Evolutionary conservation across 2,888 invertebrate species (phyloP).

Genomic region (Agelastica alni): DNA sequence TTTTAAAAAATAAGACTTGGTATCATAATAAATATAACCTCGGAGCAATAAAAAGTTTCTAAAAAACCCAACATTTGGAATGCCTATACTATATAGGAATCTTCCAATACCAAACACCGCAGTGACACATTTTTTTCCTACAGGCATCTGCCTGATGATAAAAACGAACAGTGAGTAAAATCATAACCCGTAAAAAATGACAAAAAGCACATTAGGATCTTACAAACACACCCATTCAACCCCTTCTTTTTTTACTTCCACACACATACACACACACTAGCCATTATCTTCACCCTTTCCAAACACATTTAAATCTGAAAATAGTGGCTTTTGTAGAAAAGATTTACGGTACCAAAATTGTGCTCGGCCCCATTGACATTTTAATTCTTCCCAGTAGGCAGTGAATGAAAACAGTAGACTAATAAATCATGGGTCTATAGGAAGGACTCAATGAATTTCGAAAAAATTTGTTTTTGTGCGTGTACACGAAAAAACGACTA

Average conservation of each 20-base stretch:
- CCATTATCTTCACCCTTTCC: slow-evolving; percentile 30
- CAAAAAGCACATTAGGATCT: slow-evolving; percentile 32
- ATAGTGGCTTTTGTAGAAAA: slow-evolving; percentile 37
- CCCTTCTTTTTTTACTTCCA: slow-evolving; percentile 28
- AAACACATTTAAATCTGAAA: slow-evolving; percentile 36
- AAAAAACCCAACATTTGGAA: too few relatives aligned
- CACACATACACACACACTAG: slow-evolving; percentile 24
- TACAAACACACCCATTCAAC: slow-evolving; percentile 30
- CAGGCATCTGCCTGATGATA: background rate
- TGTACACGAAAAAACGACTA: too few relatives aligned
- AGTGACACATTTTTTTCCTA: background rate
- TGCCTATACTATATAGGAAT: too few relatives aligned
- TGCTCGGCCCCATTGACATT: slow-evolving; percentile 43
- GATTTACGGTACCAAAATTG: slow-evolving; percentile 44
- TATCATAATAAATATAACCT: too few relatives aligned
- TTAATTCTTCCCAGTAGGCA: slow-evolving; percentile 40
- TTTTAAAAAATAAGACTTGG: too few relatives aligned
- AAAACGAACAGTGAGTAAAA: slow-evolving; percentile 19
- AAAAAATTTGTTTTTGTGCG: slow-evolving; percentile 22
- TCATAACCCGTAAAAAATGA: slow-evolving; percentile 32
- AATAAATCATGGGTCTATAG: slow-evolving; percentile 31
- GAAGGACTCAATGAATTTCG: slow-evolving; percentile 28
- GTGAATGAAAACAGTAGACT: slow-evolving; percentile 29
- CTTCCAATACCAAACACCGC: too few relatives aligned
- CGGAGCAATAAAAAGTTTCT: too few relatives aligned